A percentile compares a stretch with the other conserved stretches of the same genome.
Evolutionary conservation across 2,797 vertebrate species (phyloP).

Genomic region (Fundulus diaphanus): DNA sequence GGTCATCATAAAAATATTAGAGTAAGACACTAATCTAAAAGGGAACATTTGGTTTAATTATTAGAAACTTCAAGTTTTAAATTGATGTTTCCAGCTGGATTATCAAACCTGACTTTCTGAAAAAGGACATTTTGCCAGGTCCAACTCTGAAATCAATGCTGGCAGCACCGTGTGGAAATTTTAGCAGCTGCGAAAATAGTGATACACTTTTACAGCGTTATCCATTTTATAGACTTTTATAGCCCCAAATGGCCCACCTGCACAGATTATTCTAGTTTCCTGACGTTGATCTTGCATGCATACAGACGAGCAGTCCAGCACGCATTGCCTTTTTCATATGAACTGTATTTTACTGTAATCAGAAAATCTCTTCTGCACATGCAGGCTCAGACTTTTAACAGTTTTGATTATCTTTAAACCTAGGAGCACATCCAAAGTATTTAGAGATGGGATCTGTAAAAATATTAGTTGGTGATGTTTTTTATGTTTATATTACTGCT

Average conservation of each 20-base stretch:
- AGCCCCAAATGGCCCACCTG: background rate
- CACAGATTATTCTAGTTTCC: background rate
- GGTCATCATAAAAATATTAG: background rate
- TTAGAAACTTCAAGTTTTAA: background rate
- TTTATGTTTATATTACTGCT: conserved; percentile 53
- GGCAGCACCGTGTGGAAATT: background rate
- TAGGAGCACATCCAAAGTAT: background rate
- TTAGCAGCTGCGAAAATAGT: background rate
- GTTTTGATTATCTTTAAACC: background rate
- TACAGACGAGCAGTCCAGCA: background rate
- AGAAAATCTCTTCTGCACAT: background rate
- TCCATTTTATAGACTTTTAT: background rate
- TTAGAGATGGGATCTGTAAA: conserved; percentile 16
- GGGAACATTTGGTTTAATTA: no score
- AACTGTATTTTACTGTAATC: background rate
- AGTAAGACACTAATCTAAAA: no score
- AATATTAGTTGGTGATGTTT: conserved; percentile 32
- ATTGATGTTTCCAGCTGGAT: background rate
- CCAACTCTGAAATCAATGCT: background rate
- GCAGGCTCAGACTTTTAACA: background rate
- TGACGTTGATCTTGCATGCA: background rate
- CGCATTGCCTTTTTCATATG: background rate
- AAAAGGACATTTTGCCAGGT: background rate
- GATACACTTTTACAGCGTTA: no score
- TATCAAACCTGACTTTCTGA: background rate